Evolutionary conservation across 2,113 vertebrate species (phyloP).

Genomic region (Aphyosemion australe): DNA sequence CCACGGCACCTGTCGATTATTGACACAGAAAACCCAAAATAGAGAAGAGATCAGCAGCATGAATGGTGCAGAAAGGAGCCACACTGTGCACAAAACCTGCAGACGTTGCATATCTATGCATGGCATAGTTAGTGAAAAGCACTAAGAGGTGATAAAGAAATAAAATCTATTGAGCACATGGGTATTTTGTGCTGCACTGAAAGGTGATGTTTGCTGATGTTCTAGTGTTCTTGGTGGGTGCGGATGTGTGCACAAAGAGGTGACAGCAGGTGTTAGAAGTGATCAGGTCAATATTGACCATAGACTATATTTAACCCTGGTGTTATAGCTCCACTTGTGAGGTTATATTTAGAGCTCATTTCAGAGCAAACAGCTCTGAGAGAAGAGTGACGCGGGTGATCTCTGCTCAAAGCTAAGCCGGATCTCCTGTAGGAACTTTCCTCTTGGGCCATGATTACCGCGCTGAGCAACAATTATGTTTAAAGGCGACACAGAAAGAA

Average conservation of each 20-base stretch:
- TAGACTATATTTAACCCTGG: conserved; percentile 60
- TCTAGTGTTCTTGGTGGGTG: not conserved
- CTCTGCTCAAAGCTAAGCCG: conserved; percentile 12
- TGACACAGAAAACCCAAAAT: conserved; percentile 11
- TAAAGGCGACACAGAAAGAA: not conserved
- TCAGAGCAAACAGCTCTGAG: conserved; percentile 51
- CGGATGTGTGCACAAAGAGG: conserved; percentile 29
- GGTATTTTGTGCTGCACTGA: not conserved
- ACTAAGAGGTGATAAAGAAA: not conserved
- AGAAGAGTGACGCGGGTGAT: conserved; percentile 14
- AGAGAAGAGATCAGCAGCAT: not conserved
- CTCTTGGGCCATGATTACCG: conserved; percentile 18
- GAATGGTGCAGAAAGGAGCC: no score
- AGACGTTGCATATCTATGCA: conserved; percentile 3
- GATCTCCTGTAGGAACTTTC: conserved; percentile 41
- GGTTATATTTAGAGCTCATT: conserved; percentile 59
- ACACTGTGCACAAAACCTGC: not conserved
- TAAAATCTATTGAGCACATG: not conserved
- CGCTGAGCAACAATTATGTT: conserved; percentile 19
- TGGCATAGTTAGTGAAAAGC: not conserved
- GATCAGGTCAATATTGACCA: conserved; percentile 75
- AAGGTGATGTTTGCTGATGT: conserved; percentile 6
- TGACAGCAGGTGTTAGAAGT: conserved; percentile 54
- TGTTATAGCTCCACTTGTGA: conserved; percentile 39
- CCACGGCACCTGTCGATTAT: conserved; percentile 84